Percentiles rank a stretch among this genome's conserved stretches.
Conservation (phyloP, 2,113 vertebrate genomes). For the Ammodytes dubius region DNA sequence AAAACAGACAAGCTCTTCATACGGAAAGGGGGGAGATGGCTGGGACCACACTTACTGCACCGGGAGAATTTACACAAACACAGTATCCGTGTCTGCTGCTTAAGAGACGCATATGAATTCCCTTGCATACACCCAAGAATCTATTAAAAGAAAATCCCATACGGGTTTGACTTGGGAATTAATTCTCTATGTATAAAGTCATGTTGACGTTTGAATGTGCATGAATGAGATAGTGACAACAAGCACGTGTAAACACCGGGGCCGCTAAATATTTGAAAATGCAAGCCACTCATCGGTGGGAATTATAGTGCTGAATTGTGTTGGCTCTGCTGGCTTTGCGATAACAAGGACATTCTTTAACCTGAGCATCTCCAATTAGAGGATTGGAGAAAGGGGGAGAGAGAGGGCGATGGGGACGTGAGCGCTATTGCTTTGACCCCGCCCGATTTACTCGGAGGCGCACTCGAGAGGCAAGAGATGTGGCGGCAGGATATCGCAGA, state of each 20-base stretch:
- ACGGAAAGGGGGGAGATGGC: conserved; percentile 53
- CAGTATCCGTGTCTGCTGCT: conserved; percentile 55
- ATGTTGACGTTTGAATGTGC: conserved; percentile 72
- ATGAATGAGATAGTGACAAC: conserved; percentile 72
- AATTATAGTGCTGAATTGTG: conserved; percentile 72
- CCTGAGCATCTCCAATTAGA: conserved; percentile 85
- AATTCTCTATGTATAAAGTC: conserved; percentile 55
- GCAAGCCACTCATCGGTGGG: conserved; percentile 71
- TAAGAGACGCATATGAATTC: conserved; percentile 53
- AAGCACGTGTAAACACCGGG: conserved; percentile 67
- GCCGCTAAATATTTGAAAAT: conserved; percentile 76
- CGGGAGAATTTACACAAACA: conserved; percentile 61
- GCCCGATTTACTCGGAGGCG: conserved; percentile 70
- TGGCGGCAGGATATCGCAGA: conserved; percentile 80
- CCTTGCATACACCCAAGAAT: conserved; percentile 58
- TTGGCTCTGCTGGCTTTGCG: conserved; percentile 78
- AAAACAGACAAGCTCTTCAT: conserved; percentile 74
- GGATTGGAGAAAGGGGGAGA: conserved; percentile 38
- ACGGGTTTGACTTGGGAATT: conserved; percentile 55
- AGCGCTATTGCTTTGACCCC: conserved; percentile 79
- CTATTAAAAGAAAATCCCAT: conserved; percentile 70
- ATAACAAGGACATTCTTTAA: conserved; percentile 84
- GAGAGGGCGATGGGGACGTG: background rate
- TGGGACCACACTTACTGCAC: conserved; percentile 72
- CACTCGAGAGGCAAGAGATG: conserved; percentile 79